These are phyloP conservation scores for Sporophila hypoxantha DNA, from an alignment of 2,113 vertebrate genomes.

Conservation along the genomic window DNA sequence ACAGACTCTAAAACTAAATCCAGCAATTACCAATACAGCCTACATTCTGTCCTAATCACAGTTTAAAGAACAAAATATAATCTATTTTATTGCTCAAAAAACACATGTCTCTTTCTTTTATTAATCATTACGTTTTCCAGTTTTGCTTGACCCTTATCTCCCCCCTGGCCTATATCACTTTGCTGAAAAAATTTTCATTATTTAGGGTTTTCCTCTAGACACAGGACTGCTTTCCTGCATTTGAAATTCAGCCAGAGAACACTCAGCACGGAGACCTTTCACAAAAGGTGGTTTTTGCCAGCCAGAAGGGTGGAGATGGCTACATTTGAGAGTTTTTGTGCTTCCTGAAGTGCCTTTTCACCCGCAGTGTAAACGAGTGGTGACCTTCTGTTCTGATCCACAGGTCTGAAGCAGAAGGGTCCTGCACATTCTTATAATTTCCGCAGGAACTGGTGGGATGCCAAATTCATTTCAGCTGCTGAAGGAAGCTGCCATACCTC, in stretches of 20 bases:
- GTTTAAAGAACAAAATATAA: background rate
- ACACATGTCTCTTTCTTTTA: background rate
- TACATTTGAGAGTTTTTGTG: background rate
- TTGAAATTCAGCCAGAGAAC: background rate
- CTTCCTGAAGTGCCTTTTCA: slow-evolving; percentile 38
- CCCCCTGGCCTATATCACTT: background rate
- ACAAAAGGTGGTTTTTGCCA: background rate
- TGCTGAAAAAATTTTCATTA: slow-evolving; percentile 5
- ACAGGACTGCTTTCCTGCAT: background rate
- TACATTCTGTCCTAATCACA: background rate
- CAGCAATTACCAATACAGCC: background rate
- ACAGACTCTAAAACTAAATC: background rate
- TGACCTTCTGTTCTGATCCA: slow-evolving; percentile 39
- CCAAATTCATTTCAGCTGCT: slow-evolving; percentile 32
- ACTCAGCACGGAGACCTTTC: background rate
- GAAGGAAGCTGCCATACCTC: slow-evolving; percentile 14
- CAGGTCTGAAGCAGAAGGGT: background rate
- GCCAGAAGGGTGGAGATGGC: background rate
- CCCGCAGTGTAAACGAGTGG: background rate
- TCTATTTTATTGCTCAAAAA: background rate
- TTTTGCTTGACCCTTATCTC: background rate
- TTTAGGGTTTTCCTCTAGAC: slow-evolving; percentile 12
- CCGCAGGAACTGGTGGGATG: slow-evolving; percentile 6
- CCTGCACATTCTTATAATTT: slow-evolving; percentile 1
- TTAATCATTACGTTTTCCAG: background rate